A percentile compares a stretch with the other conserved stretches of the same genome.
phyloP scores from a whole-genome alignment of 2,113 vertebrate species.

The Pituophis catenifer region DNA sequence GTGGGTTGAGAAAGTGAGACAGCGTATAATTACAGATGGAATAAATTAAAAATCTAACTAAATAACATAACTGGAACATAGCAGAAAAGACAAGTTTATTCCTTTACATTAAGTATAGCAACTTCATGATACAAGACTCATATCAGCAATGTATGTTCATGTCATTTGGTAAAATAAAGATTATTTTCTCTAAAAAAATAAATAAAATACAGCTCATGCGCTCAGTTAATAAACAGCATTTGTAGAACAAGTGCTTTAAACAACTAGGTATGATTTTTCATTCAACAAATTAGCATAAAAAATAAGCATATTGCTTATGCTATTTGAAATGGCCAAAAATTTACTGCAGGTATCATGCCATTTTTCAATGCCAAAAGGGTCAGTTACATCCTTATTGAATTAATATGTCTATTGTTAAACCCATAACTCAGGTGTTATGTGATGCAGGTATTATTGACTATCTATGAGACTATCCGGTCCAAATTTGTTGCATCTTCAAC shows the following conservation, averaged over 20 bases:
- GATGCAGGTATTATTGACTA: background rate
- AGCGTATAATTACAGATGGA: background rate
- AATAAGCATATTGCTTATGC: background rate
- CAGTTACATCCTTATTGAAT: background rate
- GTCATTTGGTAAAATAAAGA: background rate
- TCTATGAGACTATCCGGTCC: background rate
- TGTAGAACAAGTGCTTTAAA: background rate
- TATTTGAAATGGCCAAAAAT: background rate
- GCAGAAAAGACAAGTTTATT: background rate
- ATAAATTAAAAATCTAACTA: background rate
- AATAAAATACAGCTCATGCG: background rate
- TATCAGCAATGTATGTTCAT: background rate
- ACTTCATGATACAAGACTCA: background rate
- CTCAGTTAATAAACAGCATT: background rate
- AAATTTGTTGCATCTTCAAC: background rate
- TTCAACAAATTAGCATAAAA: background rate
- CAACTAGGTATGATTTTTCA: background rate
- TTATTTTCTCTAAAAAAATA: background rate
- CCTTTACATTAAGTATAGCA: background rate
- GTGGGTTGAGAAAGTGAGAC: background rate
- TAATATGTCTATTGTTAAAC: background rate
- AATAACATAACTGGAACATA: background rate
- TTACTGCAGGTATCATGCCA: background rate
- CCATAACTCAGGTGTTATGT: background rate
- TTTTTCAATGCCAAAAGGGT: background rate